Percentiles rank a stretch among this genome's conserved stretches.
Evolutionary conservation across 2,797 vertebrate genomes (phyloP).

Genomic region (Okamejei kenojei): DNA sequence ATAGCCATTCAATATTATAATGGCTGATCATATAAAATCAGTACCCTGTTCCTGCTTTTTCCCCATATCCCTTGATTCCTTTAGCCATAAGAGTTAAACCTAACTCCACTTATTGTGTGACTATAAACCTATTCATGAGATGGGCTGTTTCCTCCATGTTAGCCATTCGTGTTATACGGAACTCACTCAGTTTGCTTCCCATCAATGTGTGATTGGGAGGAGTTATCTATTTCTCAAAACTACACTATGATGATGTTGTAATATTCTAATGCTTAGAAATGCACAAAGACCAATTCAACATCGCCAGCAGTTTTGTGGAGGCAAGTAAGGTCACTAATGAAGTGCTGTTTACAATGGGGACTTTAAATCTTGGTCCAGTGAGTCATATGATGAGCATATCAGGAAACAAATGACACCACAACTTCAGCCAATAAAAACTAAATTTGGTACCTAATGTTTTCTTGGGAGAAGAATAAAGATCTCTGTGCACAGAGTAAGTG

Average conservation of each 20-base stretch:
- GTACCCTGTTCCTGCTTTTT: no score
- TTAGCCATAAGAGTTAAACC: no score
- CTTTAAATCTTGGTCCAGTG: background rate
- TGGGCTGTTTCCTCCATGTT: background rate
- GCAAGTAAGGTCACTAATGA: background rate
- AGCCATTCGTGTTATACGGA: background rate
- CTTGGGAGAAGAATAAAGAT: background rate
- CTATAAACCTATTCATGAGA: background rate
- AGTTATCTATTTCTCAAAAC: background rate
- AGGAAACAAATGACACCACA: constrained; percentile 37
- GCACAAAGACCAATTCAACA: background rate
- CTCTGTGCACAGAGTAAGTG: background rate
- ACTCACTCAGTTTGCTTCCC: background rate
- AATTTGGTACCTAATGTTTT: background rate
- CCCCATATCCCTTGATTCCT: no score
- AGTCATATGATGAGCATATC: constrained; percentile 39
- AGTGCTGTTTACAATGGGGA: background rate
- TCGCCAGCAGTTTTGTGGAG: background rate
- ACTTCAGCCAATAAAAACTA: constrained; percentile 29
- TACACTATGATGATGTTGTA: background rate
- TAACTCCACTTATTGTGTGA: background rate
- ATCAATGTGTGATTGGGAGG: background rate
- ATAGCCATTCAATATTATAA: no score
- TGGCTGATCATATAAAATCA: no score
- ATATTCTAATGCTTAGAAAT: background rate